A percentile compares a stretch with the other conserved stretches of the same genome.
Evolutionary conservation across 2,113 vertebrate species (phyloP).

Genomic region (Naja naja): DNA sequence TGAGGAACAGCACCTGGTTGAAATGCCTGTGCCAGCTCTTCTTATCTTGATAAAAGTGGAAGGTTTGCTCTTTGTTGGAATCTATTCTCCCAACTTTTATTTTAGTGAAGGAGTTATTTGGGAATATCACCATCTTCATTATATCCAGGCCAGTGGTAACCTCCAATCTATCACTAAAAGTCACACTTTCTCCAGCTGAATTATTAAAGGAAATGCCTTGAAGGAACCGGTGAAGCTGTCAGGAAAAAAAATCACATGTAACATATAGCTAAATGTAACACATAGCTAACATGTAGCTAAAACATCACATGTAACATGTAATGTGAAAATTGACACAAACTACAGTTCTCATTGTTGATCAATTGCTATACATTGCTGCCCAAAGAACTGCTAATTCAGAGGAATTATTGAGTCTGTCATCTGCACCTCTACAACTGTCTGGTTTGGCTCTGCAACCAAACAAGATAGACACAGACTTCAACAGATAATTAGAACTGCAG

Average conservation of each 20-base stretch:
- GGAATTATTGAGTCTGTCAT: too few relatives aligned
- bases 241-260: neutral
- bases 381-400: too few relatives aligned
- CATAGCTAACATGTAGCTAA: too few relatives aligned
- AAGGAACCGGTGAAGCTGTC: neutral
- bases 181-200: neutral
- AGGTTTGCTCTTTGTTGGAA: neutral
- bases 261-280: too few relatives aligned
- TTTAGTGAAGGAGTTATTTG: neutral
- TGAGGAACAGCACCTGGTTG: neutral
- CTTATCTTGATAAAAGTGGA: neutral
- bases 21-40: neutral
- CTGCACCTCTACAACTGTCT: too few relatives aligned
- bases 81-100: neutral
- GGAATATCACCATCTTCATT: neutral
- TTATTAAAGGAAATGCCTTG: slow-evolving; percentile 2
- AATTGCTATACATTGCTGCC: neutral
- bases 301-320: too few relatives aligned
- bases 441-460: too few relatives aligned
- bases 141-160: neutral
- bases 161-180: neutral
- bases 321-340: neutral
- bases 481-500: too few relatives aligned
- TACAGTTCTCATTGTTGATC: neutral
- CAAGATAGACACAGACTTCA: too few relatives aligned